A percentile compares a stretch with the other conserved stretches of the same genome.
These are phyloP conservation scores for Torymus auratus DNA, from an alignment of 2,888 invertebrate genomes.

Conservation along the genomic window DNA sequence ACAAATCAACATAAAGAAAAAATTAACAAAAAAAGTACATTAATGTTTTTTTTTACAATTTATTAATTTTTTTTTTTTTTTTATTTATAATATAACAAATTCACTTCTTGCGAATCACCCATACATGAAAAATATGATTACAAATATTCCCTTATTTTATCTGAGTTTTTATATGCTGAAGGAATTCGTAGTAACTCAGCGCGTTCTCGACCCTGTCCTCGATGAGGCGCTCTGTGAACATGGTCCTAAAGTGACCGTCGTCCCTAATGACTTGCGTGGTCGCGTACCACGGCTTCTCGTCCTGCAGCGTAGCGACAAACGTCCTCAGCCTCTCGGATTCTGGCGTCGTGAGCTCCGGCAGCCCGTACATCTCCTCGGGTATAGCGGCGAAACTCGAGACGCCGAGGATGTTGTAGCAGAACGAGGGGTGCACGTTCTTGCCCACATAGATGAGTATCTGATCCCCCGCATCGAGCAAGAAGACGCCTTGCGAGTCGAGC, in stretches of 20 bases:
- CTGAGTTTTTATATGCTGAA: conserved; percentile 94
- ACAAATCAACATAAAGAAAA: conserved; percentile 53
- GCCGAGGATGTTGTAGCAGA: conserved; percentile 88
- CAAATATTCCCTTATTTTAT: conserved; percentile 82
- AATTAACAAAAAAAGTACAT: conserved; percentile 55
- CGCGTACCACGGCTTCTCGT: conserved; percentile 88
- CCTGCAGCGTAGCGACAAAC: conserved; percentile 90
- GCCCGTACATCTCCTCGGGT: conserved; percentile 84
- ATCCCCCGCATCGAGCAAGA: conserved; percentile 92
- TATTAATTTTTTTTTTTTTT: conserved; percentile 52
- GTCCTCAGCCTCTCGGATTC: conserved; percentile 86
- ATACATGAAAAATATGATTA: conserved; percentile 58
- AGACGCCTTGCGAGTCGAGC: conserved; percentile 91
- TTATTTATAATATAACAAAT: conserved; percentile 57
- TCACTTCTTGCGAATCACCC: conserved; percentile 55
- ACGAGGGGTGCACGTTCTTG: conserved; percentile 85
- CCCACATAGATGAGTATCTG: conserved; percentile 90
- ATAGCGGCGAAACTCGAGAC: conserved; percentile 85
- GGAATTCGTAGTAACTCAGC: conserved; percentile 98
- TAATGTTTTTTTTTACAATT: conserved; percentile 54
- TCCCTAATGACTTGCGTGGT: conserved; percentile 92
- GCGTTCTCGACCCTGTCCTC: conserved; percentile 97
- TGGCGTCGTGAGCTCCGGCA: conserved; percentile 87
- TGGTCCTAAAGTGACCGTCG: conserved; percentile 88
- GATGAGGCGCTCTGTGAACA: conserved; percentile 92